Evolutionary conservation across 1,140 invertebrate species (phyloP).

Genomic region (Drosophila kohkoa): DNA sequence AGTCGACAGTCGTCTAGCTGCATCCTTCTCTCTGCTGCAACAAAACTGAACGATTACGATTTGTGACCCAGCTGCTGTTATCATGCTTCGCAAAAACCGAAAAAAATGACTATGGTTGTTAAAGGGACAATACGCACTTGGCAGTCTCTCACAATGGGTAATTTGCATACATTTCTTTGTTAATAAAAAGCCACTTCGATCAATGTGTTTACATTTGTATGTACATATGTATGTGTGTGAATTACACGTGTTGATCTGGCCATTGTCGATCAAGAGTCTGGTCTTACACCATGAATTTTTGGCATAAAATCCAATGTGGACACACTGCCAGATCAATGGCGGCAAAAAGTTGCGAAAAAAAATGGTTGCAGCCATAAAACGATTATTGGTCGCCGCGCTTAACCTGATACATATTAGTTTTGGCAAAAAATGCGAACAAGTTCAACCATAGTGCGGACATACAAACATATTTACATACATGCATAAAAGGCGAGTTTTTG

Average conservation of each 20-base stretch:
- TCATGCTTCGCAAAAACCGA: slow-evolving; percentile 35
- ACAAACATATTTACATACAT: slow-evolving; percentile 22
- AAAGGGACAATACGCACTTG: slow-evolving; percentile 48
- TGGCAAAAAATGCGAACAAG: background rate
- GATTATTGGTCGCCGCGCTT: background rate
- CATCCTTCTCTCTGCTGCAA: slow-evolving; percentile 25
- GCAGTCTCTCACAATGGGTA: slow-evolving; percentile 18
- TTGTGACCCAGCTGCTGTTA: slow-evolving; percentile 48
- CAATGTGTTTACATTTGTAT: no score
- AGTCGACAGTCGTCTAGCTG: slow-evolving; percentile 28
- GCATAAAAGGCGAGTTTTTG: slow-evolving; percentile 44
- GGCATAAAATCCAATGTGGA: background rate
- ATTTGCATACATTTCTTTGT: background rate
- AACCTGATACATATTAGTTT: background rate
- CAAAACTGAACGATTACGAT: slow-evolving; percentile 40
- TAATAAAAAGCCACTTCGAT: background rate
- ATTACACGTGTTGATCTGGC: background rate
- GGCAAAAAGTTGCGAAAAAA: no score
- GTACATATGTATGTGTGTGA: background rate
- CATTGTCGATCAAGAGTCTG: background rate
- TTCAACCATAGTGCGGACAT: background rate
- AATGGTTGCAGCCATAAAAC: background rate
- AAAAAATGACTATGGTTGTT: slow-evolving; percentile 33
- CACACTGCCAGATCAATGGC: background rate
- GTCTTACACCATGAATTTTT: background rate